phyloP scores from a whole-genome alignment of 2,888 invertebrate genomes.

The Cosmia trapezina region DNA sequence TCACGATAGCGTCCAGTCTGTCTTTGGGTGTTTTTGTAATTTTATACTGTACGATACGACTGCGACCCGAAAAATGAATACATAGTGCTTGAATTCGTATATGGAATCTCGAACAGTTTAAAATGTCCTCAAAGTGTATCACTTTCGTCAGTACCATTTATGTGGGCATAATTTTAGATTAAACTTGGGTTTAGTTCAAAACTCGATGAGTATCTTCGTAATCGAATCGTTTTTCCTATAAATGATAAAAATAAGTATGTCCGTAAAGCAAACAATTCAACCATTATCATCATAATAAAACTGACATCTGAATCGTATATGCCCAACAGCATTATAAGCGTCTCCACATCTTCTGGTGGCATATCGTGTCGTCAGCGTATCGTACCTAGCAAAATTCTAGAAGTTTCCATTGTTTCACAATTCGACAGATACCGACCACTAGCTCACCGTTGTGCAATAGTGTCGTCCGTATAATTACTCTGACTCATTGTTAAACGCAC shows the following conservation, averaged over 20 bases:
- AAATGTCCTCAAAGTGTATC: neutral
- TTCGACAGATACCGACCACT: constrained; percentile 65
- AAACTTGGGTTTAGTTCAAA: neutral
- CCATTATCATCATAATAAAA: neutral
- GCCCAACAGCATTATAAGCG: too few relatives aligned
- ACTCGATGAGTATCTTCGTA: too few relatives aligned
- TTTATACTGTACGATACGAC: constrained; percentile 37
- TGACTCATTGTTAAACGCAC: constrained; percentile 75
- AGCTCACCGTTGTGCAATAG: constrained; percentile 74
- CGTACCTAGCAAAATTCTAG: constrained; percentile 32
- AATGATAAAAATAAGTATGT: too few relatives aligned
- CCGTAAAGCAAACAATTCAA: neutral
- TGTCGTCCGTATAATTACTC: constrained; percentile 79
- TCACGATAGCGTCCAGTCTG: constrained; percentile 69
- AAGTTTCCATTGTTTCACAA: constrained; percentile 67
- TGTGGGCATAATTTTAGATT: neutral
- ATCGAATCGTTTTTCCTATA: neutral
- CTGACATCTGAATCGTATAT: too few relatives aligned
- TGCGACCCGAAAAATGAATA: neutral
- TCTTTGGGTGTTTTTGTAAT: constrained; percentile 51
- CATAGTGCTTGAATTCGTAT: fast-evolving
- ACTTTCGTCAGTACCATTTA: neutral
- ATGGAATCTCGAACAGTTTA: too few relatives aligned
- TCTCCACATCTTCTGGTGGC: too few relatives aligned
- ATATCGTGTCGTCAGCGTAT: constrained; percentile 37